Evolutionary conservation across 2,888 invertebrate species (phyloP).

Genomic region (Leuctra nigra): DNA sequence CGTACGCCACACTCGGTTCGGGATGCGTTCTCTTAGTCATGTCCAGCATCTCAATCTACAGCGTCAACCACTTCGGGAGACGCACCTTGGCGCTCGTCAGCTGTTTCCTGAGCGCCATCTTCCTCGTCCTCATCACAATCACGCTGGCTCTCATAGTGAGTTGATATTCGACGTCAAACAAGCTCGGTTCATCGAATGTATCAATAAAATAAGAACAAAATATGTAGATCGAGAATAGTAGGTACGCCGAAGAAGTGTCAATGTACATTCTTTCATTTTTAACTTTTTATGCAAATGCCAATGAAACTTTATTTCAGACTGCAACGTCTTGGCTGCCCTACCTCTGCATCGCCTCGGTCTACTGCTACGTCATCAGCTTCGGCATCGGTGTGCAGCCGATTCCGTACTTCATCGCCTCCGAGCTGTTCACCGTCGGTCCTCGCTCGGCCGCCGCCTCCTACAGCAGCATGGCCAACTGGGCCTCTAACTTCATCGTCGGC

Average conservation of each 20-base stretch:
- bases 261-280: too few relatives aligned
- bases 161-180: too few relatives aligned
- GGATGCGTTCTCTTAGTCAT: constrained; percentile 66
- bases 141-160: too few relatives aligned
- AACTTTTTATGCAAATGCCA: too few relatives aligned
- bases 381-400: constrained; percentile 82
- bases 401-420: constrained; percentile 80
- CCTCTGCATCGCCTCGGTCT: constrained; percentile 60
- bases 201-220: too few relatives aligned
- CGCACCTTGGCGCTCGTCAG: constrained; percentile 61
- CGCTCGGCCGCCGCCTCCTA: too few relatives aligned
- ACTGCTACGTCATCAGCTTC: constrained; percentile 70
- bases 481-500: too few relatives aligned
- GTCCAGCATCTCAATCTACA: constrained; percentile 50
- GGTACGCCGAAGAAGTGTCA: too few relatives aligned
- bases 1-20: constrained; percentile 73
- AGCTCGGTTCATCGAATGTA: too few relatives aligned
- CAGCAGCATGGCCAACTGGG: constrained; percentile 83
- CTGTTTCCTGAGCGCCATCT: constrained; percentile 49
- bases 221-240: too few relatives aligned
- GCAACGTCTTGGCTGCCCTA: constrained; percentile 60
- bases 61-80: constrained; percentile 48
- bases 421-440: too few relatives aligned
- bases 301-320: too few relatives aligned
- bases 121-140: constrained; percentile 54